Evolutionary conservation across 2,113 vertebrate genomes (phyloP).

Genomic region (Chionis minor): DNA sequence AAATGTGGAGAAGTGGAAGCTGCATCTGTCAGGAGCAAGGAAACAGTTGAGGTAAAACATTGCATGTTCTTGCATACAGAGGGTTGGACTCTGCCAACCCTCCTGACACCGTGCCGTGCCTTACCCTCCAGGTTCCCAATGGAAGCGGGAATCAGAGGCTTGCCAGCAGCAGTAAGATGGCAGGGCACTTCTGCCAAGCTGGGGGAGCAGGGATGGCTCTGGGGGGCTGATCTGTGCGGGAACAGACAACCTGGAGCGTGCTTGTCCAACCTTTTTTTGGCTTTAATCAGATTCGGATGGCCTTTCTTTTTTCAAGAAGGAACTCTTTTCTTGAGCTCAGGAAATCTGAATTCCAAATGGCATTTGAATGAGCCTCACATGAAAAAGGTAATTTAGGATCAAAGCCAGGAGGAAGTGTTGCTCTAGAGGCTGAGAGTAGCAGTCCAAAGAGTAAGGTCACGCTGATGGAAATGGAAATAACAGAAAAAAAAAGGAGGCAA

Average conservation of each 20-base stretch:
- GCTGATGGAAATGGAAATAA: background rate
- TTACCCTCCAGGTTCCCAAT: background rate
- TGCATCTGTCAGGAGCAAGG: background rate
- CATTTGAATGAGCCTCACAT: background rate
- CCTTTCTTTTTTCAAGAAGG: background rate
- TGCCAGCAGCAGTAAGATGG: background rate
- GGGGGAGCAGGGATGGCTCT: background rate
- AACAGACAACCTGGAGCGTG: background rate
- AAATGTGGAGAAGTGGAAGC: background rate
- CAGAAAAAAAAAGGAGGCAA: background rate
- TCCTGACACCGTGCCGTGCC: rapidly evolving
- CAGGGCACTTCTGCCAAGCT: background rate
- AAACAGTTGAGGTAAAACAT: background rate
- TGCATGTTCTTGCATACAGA: rapidly evolving
- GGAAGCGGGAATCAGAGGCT: background rate
- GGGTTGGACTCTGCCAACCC: rapidly evolving
- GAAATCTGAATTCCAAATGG: background rate
- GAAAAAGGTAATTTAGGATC: conserved; percentile 19
- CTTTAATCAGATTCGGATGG: background rate
- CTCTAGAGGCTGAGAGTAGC: background rate
- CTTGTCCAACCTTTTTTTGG: background rate
- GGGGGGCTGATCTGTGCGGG: background rate
- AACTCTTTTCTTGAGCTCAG: background rate
- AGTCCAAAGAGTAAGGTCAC: background rate
- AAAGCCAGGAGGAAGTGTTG: background rate